A percentile compares a stretch with the other conserved stretches of the same genome.
Evolutionary conservation across 1,140 invertebrate genomes (phyloP).

Genomic region (Micrasema longulum): DNA sequence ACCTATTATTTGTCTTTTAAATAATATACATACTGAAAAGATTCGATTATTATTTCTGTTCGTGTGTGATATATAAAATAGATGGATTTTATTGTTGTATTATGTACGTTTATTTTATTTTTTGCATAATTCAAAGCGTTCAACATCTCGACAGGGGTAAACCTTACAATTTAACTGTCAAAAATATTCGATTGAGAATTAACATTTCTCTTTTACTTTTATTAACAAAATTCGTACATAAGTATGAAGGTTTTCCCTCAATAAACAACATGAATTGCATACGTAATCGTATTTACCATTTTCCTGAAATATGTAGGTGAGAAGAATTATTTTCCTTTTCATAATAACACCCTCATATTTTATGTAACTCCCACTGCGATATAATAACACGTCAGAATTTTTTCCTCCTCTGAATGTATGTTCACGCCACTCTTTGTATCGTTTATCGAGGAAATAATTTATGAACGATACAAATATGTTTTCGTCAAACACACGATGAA

Average conservation of each 20-base stretch:
- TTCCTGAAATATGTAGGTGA: too few relatives aligned
- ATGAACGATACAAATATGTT: slow-evolving; percentile 8
- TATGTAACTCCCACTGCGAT: slow-evolving; percentile 25
- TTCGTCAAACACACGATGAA: too few relatives aligned
- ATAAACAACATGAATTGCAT: not conserved
- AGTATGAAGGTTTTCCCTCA: not conserved
- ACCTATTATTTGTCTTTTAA: too few relatives aligned
- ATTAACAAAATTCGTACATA: not conserved
- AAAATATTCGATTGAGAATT: not conserved
- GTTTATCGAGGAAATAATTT: slow-evolving; percentile 28
- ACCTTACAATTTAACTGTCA: not conserved
- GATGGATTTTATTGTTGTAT: too few relatives aligned
- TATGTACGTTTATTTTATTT: too few relatives aligned
- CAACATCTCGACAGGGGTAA: not conserved
- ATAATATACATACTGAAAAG: too few relatives aligned
- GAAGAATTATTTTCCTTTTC: slow-evolving; percentile 20
- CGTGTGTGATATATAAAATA: too few relatives aligned
- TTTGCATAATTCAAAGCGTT: too few relatives aligned
- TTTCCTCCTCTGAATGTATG: slow-evolving; percentile 8
- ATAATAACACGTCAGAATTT: slow-evolving; percentile 21
- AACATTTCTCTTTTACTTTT: not conserved
- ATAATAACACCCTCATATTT: slow-evolving; percentile 10
- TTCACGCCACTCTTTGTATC: slow-evolving; percentile 19
- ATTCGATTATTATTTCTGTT: too few relatives aligned
- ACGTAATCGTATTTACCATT: not conserved